Base-by-base conservation (phyloP, 2,888 invertebrate species). In the Xylophagus ater region DNA sequence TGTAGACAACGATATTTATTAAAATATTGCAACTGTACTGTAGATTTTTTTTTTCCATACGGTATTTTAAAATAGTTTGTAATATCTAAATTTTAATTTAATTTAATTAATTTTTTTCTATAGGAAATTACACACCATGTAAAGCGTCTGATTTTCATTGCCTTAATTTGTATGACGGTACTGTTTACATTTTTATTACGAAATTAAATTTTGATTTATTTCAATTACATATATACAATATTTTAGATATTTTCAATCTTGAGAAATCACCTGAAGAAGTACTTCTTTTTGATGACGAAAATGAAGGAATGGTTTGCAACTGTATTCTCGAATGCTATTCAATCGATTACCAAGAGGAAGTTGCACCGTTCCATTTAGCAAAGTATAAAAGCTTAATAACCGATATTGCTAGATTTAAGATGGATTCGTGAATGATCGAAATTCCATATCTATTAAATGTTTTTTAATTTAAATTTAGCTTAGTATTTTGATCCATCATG, bases 1-100 rank as follows among this genome's bases (percentile, higher is more conserved):
- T 65, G 65, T 46, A 59, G 60, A 47, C 63, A 63, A 46, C 54
- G 57, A 47, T 54, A 62, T 52, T 49, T 60, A 47, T 43, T 58
- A 19, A 49, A 49, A 21, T 58, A 55, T 42, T 65, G 64, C 40
- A 63, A 64, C 47, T 65, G 65, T 47, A 62, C 60, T 14, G 34
- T 64, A 47, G 65, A 63, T 42, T 47, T 62, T 37, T 48, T 63
- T 21, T 64, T 57, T 54, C 63, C 65, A 26, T 53, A 55, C 41
- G 62, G 63, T 62, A 37, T 42, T 26, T 36, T n/a, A 13, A 21
- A 6, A 13, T 31, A n/a, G 10, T 7, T 7, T 28, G 2, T n/a
- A 28, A 9, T 6, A 6, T 6, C 8, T 12, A 6, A 9, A 10
- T 5, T 6, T 12, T 12, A 9, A n/a, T 30, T 30, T 6, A 15